Base-by-base conservation (phyloP, 2,113 vertebrate species). In the Cephalopholis sonnerati region DNA sequence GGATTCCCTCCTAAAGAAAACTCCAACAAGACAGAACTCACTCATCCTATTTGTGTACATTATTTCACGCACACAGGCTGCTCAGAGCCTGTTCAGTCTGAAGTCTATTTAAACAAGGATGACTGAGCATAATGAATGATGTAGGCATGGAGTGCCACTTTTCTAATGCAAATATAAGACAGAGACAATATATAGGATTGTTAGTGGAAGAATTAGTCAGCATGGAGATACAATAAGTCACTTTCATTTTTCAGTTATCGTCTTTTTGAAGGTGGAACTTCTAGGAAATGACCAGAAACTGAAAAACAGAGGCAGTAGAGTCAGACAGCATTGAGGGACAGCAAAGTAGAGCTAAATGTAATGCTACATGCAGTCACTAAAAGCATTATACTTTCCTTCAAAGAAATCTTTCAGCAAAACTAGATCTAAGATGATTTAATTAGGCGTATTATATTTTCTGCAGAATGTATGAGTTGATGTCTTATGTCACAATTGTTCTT, bases 1-100 rank as follows among this genome's bases (percentile, higher is more conserved):
- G 94, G 92, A 94, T 94, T 95, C 93, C 94, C 94, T 93, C 75
- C 64, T 48, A 61, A 87, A 86, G 87, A 92, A 90, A 91, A 88
- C 78, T 87, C 82, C 61, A 88, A 87, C 91, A 92, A 93, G 90
- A 92, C 90, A 80, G 74, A 89, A 93, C 91, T 88, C 61, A 78
- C 85, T 88, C 18, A 17, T 77, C 87, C 84, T 85, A 82, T 82
- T 83, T 84, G 66, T 92, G 89, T 89, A 82, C 88, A 87, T 89
- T 83, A 82, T 87, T 84, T 88, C 82, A 86, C 79, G 87, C 75
- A 71, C 79, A 22, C 74, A 82, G 88, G 62, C 89, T 61, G 68
- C 85, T 81, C 77, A 46, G 79, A 88, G 89, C 87, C 83, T 79
- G 87, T 84, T 92, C 82, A 81, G 58, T 70, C 86, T 82, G 51